These are phyloP conservation scores for Astyanax mexicanus DNA, from an alignment of 2,797 vertebrate species.

Conservation along the genomic window DNA sequence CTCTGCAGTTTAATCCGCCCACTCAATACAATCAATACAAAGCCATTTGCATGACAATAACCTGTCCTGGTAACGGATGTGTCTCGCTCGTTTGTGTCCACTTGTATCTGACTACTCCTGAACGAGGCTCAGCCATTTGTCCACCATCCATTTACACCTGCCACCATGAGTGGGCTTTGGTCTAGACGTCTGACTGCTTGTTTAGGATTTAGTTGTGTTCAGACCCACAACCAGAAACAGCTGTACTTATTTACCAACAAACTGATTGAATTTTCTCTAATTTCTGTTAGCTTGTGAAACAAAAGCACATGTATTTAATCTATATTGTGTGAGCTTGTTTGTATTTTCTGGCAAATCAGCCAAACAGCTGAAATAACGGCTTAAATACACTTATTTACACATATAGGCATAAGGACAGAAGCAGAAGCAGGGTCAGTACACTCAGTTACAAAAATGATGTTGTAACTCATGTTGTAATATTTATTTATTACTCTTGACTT, in stretches of 20 bases:
- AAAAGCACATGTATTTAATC: no score
- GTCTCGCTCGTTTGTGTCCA: not conserved
- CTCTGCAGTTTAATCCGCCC: not conserved
- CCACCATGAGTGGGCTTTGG: not conserved
- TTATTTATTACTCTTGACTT: no score
- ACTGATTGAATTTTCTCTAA: no score
- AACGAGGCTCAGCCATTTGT: not conserved
- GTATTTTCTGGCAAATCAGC: no score
- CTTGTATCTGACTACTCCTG: not conserved
- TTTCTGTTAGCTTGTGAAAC: not conserved
- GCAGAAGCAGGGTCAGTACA: no score
- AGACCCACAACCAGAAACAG: not conserved
- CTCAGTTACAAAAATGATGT: no score
- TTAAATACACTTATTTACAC: no score
- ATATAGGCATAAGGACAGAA: no score
- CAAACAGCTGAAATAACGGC: no score
- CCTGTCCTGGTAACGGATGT: not conserved
- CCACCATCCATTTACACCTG: not conserved
- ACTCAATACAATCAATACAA: not conserved
- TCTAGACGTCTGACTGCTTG: not conserved
- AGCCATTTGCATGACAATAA: not conserved
- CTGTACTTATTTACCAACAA: not conserved
- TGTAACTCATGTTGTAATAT: no score
- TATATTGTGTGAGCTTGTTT: no score
- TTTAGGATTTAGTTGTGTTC: not conserved